Evolutionary conservation across 1,140 invertebrate species (phyloP).

Genomic region (Drosophila ercepeae): DNA sequence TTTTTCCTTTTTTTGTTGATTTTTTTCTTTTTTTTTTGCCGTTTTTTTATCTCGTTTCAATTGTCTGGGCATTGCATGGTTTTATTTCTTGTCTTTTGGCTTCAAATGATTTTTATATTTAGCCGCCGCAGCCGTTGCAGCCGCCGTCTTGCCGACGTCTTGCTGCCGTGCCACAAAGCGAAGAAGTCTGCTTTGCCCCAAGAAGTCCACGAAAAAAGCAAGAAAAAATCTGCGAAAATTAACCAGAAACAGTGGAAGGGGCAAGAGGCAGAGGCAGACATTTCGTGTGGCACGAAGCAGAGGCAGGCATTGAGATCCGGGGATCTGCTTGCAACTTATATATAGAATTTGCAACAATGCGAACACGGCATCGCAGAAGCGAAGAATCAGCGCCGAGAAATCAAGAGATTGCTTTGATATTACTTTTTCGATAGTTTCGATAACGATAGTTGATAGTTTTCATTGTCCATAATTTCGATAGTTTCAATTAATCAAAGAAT

Average conservation of each 20-base stretch:
- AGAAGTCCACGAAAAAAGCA: neutral
- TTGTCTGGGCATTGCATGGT: slow-evolving; percentile 36
- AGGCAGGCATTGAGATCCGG: no score
- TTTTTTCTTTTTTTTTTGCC: slow-evolving; percentile 29
- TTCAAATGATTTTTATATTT: slow-evolving; percentile 53
- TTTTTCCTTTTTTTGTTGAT: slow-evolving; percentile 13
- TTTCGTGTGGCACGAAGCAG: slow-evolving; percentile 55
- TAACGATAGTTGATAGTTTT: no score
- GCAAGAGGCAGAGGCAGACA: slow-evolving; percentile 42
- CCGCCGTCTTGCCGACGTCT: no score
- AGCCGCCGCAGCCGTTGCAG: no score
- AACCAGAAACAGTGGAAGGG: slow-evolving; percentile 41
- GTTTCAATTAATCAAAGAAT: no score
- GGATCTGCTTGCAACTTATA: slow-evolving; percentile 39
- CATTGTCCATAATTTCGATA: no score
- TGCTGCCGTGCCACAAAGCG: no score
- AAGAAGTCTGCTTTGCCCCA: neutral
- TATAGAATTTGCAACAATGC: slow-evolving; percentile 54
- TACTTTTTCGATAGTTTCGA: neutral
- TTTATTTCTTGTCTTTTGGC: slow-evolving; percentile 31
- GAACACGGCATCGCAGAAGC: slow-evolving; percentile 11
- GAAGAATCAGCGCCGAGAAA: neutral
- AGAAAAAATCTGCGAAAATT: slow-evolving; percentile 26
- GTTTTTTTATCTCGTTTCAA: slow-evolving; percentile 24
- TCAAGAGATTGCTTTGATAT: neutral